These are phyloP conservation scores for Malacoraja senta DNA, from an alignment of 2,797 vertebrate genomes.

Conservation along the genomic window DNA sequence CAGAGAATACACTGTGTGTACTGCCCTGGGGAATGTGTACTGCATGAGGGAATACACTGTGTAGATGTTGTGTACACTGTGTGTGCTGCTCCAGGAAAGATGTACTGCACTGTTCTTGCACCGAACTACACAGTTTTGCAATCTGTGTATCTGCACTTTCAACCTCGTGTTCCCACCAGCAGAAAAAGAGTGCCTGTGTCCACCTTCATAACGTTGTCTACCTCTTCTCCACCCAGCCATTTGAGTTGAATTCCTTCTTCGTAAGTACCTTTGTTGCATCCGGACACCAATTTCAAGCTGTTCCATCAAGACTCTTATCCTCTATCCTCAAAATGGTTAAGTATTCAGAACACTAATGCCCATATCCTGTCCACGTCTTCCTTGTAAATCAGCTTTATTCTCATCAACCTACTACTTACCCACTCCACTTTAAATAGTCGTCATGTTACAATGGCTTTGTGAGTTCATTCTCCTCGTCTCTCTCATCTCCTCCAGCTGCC, in stretches of 20 bases:
- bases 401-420: neutral
- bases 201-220: neutral
- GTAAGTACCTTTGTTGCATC: neutral
- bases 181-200: neutral
- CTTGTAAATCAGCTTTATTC: neutral
- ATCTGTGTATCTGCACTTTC: too few species aligned
- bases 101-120: too few species aligned
- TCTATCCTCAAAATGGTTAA: neutral
- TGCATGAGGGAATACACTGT: too few species aligned
- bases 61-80: too few species aligned
- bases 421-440: neutral
- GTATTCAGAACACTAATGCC: neutral
- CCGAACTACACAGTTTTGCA: too few species aligned
- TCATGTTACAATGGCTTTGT: neutral
- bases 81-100: too few species aligned
- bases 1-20: too few species aligned
- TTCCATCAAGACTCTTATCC: neutral
- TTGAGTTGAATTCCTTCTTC: neutral
- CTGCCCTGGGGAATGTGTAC: too few species aligned
- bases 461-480: neutral
- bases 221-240: neutral
- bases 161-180: neutral
- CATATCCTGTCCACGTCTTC: neutral
- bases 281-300: neutral
- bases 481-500: neutral